A percentile compares a stretch with the other conserved stretches of the same genome.
Evolutionary conservation across 2,797 vertebrate genomes (phyloP).

Genomic region (Pangasius sanitwongsei): DNA sequence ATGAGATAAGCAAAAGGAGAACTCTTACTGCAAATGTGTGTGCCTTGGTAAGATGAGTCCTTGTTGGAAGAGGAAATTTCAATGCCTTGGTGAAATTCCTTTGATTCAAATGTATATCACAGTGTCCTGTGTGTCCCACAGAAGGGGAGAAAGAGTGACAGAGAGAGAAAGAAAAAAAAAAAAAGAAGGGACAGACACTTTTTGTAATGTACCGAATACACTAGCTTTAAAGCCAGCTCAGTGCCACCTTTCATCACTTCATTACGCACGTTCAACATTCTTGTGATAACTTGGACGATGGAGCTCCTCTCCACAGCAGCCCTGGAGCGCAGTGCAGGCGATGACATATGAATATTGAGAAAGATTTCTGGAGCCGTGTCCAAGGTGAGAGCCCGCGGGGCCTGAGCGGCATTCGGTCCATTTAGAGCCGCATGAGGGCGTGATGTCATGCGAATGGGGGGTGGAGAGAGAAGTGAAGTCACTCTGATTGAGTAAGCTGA

Average conservation of each 20-base stretch:
- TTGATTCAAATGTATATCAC: not conserved
- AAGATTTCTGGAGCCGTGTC: constrained; percentile 44
- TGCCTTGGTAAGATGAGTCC: not conserved
- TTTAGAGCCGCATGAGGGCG: constrained; percentile 42
- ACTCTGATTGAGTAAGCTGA: constrained; percentile 28
- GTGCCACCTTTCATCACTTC: constrained; percentile 54
- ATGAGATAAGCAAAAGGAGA: not conserved
- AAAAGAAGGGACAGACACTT: not conserved
- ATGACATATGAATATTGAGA: constrained; percentile 57
- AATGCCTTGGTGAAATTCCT: not conserved
- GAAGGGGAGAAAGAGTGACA: not conserved
- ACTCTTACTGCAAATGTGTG: not conserved
- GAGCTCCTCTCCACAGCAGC: constrained; percentile 43
- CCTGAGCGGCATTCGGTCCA: constrained; percentile 21
- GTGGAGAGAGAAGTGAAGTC: constrained; percentile 41
- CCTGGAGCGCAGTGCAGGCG: constrained; percentile 43
- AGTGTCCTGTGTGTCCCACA: constrained; percentile 7
- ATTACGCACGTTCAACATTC: constrained; percentile 61
- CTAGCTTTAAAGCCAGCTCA: constrained; percentile 28
- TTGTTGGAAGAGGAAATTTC: not conserved
- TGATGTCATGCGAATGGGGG: constrained; percentile 40
- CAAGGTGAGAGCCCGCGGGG: constrained; percentile 45
- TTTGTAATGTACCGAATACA: not conserved
- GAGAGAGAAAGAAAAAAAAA: not conserved
- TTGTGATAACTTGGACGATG: constrained; percentile 53